Conservation (phyloP, 2,888 invertebrate species). For the Ecliptopera silaceata region DNA sequence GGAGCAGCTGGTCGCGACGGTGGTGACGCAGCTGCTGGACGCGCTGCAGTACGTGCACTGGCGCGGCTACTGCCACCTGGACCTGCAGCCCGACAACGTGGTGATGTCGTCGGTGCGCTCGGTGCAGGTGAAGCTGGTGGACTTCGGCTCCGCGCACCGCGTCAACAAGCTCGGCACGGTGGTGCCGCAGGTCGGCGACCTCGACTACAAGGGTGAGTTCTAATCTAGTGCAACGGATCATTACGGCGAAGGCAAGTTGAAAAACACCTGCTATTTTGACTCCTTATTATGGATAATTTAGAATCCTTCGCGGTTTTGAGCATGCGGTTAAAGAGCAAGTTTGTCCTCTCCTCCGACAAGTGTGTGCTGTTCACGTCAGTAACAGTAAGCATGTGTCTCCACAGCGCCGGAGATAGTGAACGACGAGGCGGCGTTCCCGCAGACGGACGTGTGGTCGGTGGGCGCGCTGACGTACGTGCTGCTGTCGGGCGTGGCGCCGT, state of each 20-base stretch:
- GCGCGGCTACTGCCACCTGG: constrained; percentile 94
- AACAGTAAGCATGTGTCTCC: neutral
- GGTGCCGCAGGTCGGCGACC: constrained; percentile 87
- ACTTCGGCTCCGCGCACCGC: constrained; percentile 93
- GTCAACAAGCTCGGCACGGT: constrained; percentile 90
- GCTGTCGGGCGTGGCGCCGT: constrained; percentile 96
- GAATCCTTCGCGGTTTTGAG: too few species aligned
- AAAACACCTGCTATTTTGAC: too few species aligned
- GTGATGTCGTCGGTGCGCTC: constrained; percentile 94
- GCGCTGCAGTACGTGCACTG: constrained; percentile 97
- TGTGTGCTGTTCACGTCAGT: too few species aligned
- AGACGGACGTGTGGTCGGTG: constrained; percentile 98
- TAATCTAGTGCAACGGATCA: too few species aligned
- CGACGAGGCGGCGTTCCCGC: constrained; percentile 93
- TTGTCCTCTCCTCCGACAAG: too few species aligned
- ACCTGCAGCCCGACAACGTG: constrained; percentile 97
- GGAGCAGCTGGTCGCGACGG: constrained; percentile 95
- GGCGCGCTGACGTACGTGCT: constrained; percentile 96
- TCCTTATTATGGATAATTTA: too few species aligned
- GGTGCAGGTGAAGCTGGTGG: constrained; percentile 94
- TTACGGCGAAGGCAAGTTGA: too few species aligned
- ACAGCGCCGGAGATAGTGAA: constrained; percentile 94
- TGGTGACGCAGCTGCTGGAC: constrained; percentile 93
- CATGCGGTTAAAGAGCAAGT: too few species aligned
- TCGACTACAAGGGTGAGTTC: constrained; percentile 87